Conservation (phyloP, 2,888 invertebrate species). For the Melanostoma mellinum region DNA sequence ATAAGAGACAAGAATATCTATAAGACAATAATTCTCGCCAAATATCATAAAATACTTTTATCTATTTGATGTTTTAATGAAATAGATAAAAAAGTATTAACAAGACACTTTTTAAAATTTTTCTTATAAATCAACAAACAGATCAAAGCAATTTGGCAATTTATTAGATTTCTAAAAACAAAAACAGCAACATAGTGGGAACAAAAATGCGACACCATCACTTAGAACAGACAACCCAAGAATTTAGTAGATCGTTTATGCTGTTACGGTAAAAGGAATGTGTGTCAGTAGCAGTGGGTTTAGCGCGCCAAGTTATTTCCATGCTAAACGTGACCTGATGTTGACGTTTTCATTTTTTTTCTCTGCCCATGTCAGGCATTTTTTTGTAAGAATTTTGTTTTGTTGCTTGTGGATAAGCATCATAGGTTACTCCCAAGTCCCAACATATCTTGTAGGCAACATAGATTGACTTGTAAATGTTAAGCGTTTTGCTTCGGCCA, state of each 20-base stretch:
- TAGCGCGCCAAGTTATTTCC: conserved; percentile 34
- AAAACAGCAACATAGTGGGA: not conserved
- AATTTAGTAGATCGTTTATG: not conserved
- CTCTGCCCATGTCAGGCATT: not conserved
- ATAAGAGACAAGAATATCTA: too few relatives aligned
- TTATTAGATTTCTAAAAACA: conserved; percentile 3
- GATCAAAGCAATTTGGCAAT: conserved; percentile 57
- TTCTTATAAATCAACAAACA: conserved; percentile 43
- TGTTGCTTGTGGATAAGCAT: not conserved
- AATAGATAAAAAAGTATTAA: too few relatives aligned
- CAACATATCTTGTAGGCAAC: too few relatives aligned
- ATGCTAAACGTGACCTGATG: conserved; percentile 54
- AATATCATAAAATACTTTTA: too few relatives aligned
- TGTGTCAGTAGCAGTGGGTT: conserved; percentile 12
- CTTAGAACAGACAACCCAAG: not conserved
- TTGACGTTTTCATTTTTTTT: conserved; percentile 5
- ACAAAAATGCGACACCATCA: not conserved
- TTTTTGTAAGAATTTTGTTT: too few relatives aligned
- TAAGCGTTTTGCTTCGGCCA: too few relatives aligned
- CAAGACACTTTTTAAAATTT: too few relatives aligned
- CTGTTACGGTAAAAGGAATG: not conserved
- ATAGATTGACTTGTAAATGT: too few relatives aligned
- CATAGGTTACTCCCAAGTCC: too few relatives aligned
- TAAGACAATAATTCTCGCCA: too few relatives aligned
- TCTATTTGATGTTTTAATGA: too few relatives aligned